Base-by-base conservation (phyloP, 2,113 vertebrate species). In the Girardinichthys multiradiatus region DNA sequence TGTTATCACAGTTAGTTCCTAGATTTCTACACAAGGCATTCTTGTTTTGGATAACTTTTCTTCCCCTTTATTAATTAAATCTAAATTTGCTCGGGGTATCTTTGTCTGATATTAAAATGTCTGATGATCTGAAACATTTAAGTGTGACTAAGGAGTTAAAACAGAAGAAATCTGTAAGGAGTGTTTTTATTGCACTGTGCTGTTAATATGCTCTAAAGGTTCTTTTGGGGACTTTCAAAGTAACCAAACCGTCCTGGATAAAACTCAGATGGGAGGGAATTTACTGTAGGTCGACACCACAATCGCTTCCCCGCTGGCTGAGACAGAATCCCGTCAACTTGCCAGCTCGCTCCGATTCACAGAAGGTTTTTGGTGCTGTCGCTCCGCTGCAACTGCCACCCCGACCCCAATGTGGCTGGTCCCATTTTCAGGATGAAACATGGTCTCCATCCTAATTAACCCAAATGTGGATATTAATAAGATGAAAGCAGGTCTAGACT, bases 401-500 rank as follows among this genome's bases (percentile, higher is more conserved):
- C 65, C 77, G 70, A 76, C 65, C 75, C 80, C 71, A 64, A 80
- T 64, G 79, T 81, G 84, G 79, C 77, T 84, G 86, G 77, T 90
- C 88, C 84, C 82, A 88, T 89, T 93, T n/a, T 91, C 84, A 85
- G 69, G 76, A 89, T 77, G 83, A 85, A 89, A 88, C 80, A 60
- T 54, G 82, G 90, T 91, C 93, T 94, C 93, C 58, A 78, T 92
- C 83, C 93, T 94, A 92, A 95, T 95, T 94, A 95, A 94, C 94
- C 94, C 92, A 94, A 87, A 94, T 93, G 90, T 90, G 74, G 91
- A 88, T 93, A 94, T 94, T 93, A 93, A 94, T 94, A 94, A 89
- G 82, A 91, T 87, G 85, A 91, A 94, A 90, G 86, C 85, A 80
- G 93, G 90, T 89, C 92, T 92, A 90, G 87, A 91, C 82, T 81